A percentile compares a stretch with the other conserved stretches of the same genome.
Evolutionary conservation across 2,888 invertebrate genomes (phyloP).

Genomic region (Meta bourneti): DNA sequence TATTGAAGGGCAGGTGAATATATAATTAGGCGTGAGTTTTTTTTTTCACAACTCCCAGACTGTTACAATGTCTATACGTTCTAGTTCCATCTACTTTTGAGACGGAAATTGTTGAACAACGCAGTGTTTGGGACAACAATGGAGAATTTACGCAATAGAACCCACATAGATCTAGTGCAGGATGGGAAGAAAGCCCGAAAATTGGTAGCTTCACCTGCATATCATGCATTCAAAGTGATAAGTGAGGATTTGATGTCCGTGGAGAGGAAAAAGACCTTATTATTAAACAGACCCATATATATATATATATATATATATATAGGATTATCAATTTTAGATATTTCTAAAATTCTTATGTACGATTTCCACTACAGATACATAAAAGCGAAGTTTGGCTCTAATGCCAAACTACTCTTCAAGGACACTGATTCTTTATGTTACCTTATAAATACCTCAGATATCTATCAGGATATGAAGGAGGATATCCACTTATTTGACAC

Average conservation of each 20-base stretch:
- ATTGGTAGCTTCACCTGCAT: too few relatives aligned
- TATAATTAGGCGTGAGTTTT: too few relatives aligned
- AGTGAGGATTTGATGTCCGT: too few relatives aligned
- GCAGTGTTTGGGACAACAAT: slow-evolving; percentile 80
- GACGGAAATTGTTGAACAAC: slow-evolving; percentile 80
- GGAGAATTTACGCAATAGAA: slow-evolving; percentile 79
- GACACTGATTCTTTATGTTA: slow-evolving; percentile 26
- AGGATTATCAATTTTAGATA: slow-evolving; percentile 1
- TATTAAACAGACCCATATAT: slow-evolving; percentile 77
- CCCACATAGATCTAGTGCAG: slow-evolving; percentile 76
- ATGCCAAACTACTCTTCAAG: neutral
- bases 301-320: too few relatives aligned
- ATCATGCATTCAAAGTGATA: too few relatives aligned
- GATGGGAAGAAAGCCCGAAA: too few relatives aligned
- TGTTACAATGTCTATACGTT: too few relatives aligned
- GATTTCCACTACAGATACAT: slow-evolving; percentile 15
- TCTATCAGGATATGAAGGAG: neutral
- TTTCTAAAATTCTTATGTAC: slow-evolving; percentile 19
- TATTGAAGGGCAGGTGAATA: too few relatives aligned
- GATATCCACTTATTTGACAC: neutral
- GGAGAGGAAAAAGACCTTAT: slow-evolving; percentile 44
- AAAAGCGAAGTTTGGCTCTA: neutral
- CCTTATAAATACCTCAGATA: neutral
- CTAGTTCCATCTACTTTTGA: slow-evolving; percentile 80
- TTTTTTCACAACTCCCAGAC: too few relatives aligned